These are phyloP conservation scores for Anagyrus pseudococci DNA, from an alignment of 2,888 invertebrate species.

Conservation along the genomic window DNA sequence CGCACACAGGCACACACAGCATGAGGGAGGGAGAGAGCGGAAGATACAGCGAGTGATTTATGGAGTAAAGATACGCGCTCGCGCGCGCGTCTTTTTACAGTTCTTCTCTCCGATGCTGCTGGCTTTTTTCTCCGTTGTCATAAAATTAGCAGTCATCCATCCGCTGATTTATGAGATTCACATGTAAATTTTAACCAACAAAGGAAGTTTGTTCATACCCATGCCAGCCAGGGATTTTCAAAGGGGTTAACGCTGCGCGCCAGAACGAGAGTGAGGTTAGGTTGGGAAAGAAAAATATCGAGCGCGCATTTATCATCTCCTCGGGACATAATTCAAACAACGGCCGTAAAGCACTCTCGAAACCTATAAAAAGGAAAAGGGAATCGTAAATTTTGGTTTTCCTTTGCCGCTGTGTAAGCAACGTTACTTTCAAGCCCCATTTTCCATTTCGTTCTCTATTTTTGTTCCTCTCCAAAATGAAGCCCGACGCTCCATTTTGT, in stretches of 20 bases:
- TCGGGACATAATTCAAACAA: too few species aligned
- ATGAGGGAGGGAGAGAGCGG: too few species aligned
- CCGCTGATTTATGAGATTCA: slow-evolving; percentile 24
- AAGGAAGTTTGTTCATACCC: slow-evolving; percentile 3
- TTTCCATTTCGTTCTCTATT: too few species aligned
- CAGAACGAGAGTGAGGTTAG: too few species aligned
- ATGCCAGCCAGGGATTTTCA: slow-evolving; percentile 1
- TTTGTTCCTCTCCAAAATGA: too few species aligned
- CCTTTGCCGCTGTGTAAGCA: slow-evolving; percentile 1
- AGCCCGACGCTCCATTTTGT: too few species aligned
- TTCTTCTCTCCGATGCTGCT: slow-evolving; percentile 9
- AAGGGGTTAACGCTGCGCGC: slow-evolving; percentile 12
- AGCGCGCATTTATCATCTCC: too few species aligned
- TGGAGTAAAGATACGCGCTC: slow-evolving; percentile 31
- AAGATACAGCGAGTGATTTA: slow-evolving; percentile 37
- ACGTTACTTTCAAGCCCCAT: too few species aligned
- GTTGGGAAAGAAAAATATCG: too few species aligned
- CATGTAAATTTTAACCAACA: slow-evolving; percentile 25
- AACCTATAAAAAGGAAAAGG: too few species aligned
- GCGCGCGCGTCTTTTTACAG: slow-evolving; percentile 4
- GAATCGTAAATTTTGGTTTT: background rate
- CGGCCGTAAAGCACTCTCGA: too few species aligned
- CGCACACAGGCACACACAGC: too few species aligned
- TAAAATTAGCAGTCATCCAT: slow-evolving; percentile 37
- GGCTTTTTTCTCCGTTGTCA: slow-evolving; percentile 26